Evolutionary conservation across 2,797 vertebrate species (phyloP).

Genomic region (Apogon hyalosoma): DNA sequence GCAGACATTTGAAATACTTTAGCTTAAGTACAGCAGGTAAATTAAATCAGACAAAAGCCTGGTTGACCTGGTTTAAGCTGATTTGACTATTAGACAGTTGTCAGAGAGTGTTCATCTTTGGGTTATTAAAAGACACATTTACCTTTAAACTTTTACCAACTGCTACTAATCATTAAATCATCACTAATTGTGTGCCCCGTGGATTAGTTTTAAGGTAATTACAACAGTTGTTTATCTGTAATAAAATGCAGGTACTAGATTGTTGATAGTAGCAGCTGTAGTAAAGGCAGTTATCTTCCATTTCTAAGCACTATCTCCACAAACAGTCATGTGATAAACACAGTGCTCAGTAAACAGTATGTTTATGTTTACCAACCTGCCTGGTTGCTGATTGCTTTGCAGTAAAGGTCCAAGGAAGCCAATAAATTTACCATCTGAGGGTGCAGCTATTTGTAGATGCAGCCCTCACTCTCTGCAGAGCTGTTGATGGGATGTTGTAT

Average conservation of each 20-base stretch:
- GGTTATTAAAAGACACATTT: not conserved
- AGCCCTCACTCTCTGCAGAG: not conserved
- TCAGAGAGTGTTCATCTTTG: slow-evolving; percentile 15
- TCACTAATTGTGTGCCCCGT: slow-evolving; percentile 3
- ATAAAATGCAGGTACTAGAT: not conserved
- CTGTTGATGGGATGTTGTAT: too few species aligned
- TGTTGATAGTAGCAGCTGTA: slow-evolving; percentile 4
- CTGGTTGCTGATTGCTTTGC: slow-evolving; percentile 39
- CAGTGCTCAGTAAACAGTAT: slow-evolving; percentile 41
- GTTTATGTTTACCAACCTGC: slow-evolving; percentile 54
- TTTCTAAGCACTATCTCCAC: not conserved
- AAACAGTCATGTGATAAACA: slow-evolving; percentile 32
- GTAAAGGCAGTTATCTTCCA: slow-evolving; percentile 1
- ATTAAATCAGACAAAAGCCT: slow-evolving; percentile 66
- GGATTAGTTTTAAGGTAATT: slow-evolving; percentile 14
- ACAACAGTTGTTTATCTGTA: not conserved
- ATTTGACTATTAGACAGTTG: slow-evolving; percentile 42
- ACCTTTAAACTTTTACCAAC: not conserved
- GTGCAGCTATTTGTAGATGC: slow-evolving; percentile 5
- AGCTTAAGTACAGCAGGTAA: slow-evolving; percentile 55
- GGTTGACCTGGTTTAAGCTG: slow-evolving; percentile 54
- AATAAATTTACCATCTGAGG: slow-evolving; percentile 19
- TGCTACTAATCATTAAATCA: not conserved
- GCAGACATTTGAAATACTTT: slow-evolving; percentile 66
- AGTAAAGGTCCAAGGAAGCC: slow-evolving; percentile 17